Base-by-base conservation (phyloP, 2,888 invertebrate genomes). In the Mesorhabditis spiculigera region DNA sequence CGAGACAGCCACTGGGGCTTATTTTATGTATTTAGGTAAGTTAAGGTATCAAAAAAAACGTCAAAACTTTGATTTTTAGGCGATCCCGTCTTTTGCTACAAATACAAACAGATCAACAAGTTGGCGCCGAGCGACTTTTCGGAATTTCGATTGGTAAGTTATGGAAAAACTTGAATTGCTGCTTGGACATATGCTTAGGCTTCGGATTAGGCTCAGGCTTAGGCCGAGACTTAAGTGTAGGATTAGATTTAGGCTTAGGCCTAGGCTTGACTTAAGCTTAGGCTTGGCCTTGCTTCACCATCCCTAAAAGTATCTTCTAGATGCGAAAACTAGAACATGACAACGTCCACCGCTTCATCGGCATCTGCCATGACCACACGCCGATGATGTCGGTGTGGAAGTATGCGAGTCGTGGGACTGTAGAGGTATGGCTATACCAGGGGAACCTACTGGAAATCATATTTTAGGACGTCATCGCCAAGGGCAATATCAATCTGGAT, bases 291-390 rank as follows among this genome's bases (percentile, higher is more conserved):
- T n/a, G n/a, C n/a, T n/a, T n/a, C n/a, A n/a, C n/a, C n/a, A n/a
- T n/a, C n/a, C n/a, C n/a, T n/a, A n/a, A n/a, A n/a, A n/a, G n/a
- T n/a, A 50, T 10, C 6, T 73, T 77, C 4, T 68, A 81, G 81
- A 78, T 82, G 76, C 70, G 76, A 4, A 73, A 79, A 45, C 62
- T 80, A 0, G 76, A 78, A n/a, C 76, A 81, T 50, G 82, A 82
- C 63, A 81, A 82, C 45, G 63, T 82, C 50, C 77, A 78, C 71
- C 76, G 78, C 41, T 85, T 85, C 72, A 71, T 81, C 43, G 85
- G 85, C 0, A 45, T 85, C 13, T 78, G 78, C n/a, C 66, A 80
- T 3, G 84, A 85, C 65, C 79, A 78, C 4, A 81, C 84, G 1
- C 72, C 72, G 42, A 64, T 78, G 44, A 70, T 81, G 43, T 78